Evolutionary conservation across 2,888 invertebrate genomes (phyloP), one percentile per base, ranked within the genome.

Genomic region (Dinocampus coccinellae): DNA sequence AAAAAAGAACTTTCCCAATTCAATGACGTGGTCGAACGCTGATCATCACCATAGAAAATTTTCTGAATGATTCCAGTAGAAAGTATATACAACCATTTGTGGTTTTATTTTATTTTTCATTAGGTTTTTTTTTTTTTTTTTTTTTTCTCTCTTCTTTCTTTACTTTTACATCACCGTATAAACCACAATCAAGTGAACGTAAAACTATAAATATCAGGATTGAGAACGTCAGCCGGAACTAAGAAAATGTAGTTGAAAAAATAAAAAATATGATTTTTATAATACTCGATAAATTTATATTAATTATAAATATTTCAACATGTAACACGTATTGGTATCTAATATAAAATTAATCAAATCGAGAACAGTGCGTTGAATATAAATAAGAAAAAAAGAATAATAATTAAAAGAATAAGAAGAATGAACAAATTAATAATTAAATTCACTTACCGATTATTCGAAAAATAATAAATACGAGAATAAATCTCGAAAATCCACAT

Each of bases 61-160:
- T n/a, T n/a, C 55, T 13, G 13, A 55, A 26, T 24, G 24, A 55
- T 55, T 55, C 55, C 26, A 26, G 55, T 55, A 55, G 55, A 55
- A 55, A 55, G 24, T 55, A 47, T 16, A 47, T n/a, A 47, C 16
- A n/a, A 16, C 3, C 16, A 39, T 47, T 72, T 52, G 52, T 73
- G 63, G 70, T 63, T 75, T 75, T 74, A 70, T 57, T 64, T 60
- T 55, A 69, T 10, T 61, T 22, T n/a, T 20, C 20, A 20, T 61
- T 24, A 3, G n/a, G n/a, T 20, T 60, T 34, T 36, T n/a, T 34
- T 24, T 57, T 9, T 13, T 11, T 7, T 2, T 53, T n/a, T 47
- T 7, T 33, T n/a, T 53, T n/a, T 22, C 57, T 57, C 57, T 57
- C 1, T 29, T 29, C 26, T 9, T 24, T 57, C n/a, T 58, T 55